phyloP scores from a whole-genome alignment of 2,797 vertebrate species.

The Coccyzus lansbergi region DNA sequence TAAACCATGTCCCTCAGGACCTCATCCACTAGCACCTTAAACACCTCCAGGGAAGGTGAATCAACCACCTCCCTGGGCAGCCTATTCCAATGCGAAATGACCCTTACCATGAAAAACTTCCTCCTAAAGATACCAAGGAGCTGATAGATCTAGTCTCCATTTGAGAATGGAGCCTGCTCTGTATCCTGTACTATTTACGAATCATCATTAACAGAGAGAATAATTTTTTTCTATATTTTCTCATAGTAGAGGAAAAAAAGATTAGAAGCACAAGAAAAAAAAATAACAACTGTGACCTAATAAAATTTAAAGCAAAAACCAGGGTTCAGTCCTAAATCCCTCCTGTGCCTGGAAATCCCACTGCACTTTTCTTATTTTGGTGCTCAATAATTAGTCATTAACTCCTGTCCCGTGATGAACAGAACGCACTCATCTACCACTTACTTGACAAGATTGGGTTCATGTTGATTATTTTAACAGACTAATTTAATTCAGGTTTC shows the following conservation, averaged over 20 bases:
- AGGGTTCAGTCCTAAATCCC: not conserved
- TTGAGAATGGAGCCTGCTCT: too few relatives aligned
- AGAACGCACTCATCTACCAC: slow-evolving; percentile 14
- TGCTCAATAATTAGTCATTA: slow-evolving; percentile 55
- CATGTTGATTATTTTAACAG: slow-evolving; percentile 45
- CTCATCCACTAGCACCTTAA: too few relatives aligned
- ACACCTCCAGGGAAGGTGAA: too few relatives aligned
- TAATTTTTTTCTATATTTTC: not conserved
- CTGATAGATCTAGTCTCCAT: not conserved
- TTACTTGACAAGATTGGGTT: slow-evolving; percentile 3
- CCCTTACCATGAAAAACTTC: too few relatives aligned
- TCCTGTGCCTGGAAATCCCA: slow-evolving; percentile 17
- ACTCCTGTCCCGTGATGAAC: not conserved
- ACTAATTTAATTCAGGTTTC: slow-evolving; percentile 65
- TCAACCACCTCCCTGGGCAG: too few relatives aligned
- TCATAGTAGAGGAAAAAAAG: not conserved
- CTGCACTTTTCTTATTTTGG: slow-evolving; percentile 3
- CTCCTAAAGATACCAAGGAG: too few relatives aligned
- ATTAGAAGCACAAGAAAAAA: not conserved
- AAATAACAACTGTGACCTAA: accelerated
- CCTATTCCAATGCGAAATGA: too few relatives aligned
- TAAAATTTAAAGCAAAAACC: not conserved
- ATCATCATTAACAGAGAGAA: not conserved
- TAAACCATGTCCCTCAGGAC: too few relatives aligned
- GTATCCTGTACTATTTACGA: not conserved